Evolutionary conservation across 2,888 invertebrate species (phyloP), one percentile per base, ranked within the genome.

Genomic region (Epinotia nisella): DNA sequence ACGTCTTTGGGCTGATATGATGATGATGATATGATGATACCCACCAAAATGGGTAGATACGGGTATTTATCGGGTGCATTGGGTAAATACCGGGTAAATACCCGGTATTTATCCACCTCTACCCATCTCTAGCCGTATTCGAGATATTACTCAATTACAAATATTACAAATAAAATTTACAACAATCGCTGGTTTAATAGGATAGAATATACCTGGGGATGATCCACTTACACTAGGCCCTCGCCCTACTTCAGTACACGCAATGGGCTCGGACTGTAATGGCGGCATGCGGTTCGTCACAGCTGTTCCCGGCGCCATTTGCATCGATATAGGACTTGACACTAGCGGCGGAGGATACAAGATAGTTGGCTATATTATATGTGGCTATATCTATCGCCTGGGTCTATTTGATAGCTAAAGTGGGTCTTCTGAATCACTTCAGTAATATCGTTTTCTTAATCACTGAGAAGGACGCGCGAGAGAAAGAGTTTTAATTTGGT

Each of bases 211-310:
- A 11, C 2, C 13, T 56, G 11, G 24, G 3, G 15, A 10, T 24
- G 24, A 56, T 3, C n/a, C 41, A n/a, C 39, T 56, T 15, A 62
- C 45, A 65, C 58, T 59, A n/a, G n/a, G 0, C n/a, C 60, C 69
- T 9, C 39, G 61, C 70, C 49, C 10, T 19, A 55, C 17, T 11
- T 45, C 41, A 19, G 35, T 41, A 65, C 67, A 75, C 76, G 75
- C 76, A 76, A 76, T 75, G 74, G 71, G 76, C 75, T 77, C 75
- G 78, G 75, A 69, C 76, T 72, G 77, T 76, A 75, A 77, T 73
- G 71, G 76, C 66, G 64, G 72, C 65, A 41, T 70, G 61, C 60
- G 65, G 70, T 70, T 62, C 60, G 70, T 65, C 65, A 59, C 58
- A 70, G 70, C 74, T 70, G 74, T 60, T 74, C 60, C 65, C 21